phyloP scores from a whole-genome alignment of 2,888 invertebrate genomes.

The Sinohyriopsis cumingii region DNA sequence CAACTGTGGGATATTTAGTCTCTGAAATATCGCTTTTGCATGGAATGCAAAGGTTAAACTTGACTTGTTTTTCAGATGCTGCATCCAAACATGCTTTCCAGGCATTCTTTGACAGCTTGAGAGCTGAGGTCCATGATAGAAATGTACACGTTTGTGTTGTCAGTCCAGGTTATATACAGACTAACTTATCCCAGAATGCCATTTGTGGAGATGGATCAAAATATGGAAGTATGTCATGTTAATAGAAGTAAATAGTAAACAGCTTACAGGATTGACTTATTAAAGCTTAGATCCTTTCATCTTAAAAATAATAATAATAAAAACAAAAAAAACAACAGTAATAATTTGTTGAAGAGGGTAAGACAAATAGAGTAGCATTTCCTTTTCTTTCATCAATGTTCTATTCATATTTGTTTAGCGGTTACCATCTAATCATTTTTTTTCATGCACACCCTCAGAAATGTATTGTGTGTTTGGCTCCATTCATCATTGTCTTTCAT shows the following conservation, averaged over 20 bases:
- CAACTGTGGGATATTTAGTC: background rate
- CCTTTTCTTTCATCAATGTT: too few relatives aligned
- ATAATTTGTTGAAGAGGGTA: too few relatives aligned
- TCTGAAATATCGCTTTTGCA: background rate
- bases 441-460: too few relatives aligned
- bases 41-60: background rate
- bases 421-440: too few relatives aligned
- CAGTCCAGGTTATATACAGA: constrained; percentile 92
- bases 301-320: too few relatives aligned
- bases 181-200: constrained; percentile 93
- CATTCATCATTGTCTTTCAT: too few relatives aligned
- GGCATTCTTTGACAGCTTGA: constrained; percentile 91
- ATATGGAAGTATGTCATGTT: constrained; percentile 60
- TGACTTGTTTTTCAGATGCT: constrained; percentile 75
- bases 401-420: too few relatives aligned
- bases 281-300: background rate
- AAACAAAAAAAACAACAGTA: too few relatives aligned
- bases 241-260: background rate
- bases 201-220: constrained; percentile 84
- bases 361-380: background rate
- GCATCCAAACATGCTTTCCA: constrained; percentile 96
- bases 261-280: background rate
- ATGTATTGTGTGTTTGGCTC: too few relatives aligned
- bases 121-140: constrained; percentile 87
- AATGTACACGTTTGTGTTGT: constrained; percentile 90